Conservation (phyloP, 2,888 invertebrate species). For the Drosophila mimetica region DNA sequence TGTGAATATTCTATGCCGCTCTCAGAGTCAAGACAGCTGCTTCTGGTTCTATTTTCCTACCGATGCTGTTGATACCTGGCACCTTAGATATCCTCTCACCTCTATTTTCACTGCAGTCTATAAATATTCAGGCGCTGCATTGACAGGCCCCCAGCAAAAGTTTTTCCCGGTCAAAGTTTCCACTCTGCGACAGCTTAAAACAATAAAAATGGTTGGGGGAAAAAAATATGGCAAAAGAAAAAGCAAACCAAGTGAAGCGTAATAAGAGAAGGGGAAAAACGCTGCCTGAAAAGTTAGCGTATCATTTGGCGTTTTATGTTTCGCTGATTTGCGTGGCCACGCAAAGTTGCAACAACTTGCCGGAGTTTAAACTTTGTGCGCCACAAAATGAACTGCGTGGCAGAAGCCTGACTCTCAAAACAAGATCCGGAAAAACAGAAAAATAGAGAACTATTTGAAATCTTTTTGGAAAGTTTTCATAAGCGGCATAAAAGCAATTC, state of each 20-base stretch:
- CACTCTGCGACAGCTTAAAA: constrained; percentile 56
- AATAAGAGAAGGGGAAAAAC: constrained; percentile 8
- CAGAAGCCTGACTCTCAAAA: constrained; percentile 4
- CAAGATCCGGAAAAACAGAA: background rate
- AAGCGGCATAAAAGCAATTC: background rate
- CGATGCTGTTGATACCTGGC: constrained; percentile 27
- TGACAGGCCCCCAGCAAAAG: constrained; percentile 59
- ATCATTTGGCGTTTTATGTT: constrained; percentile 53
- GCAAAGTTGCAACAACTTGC: constrained; percentile 40
- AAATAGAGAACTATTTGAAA: background rate
- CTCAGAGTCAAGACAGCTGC: constrained; percentile 38
- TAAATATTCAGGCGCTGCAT: constrained; percentile 67
- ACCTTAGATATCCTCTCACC: constrained; percentile 14
- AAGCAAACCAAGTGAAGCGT: constrained; percentile 18
- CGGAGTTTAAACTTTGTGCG: constrained; percentile 32
- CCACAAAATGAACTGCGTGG: constrained; percentile 37
- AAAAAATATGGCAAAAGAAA: constrained; percentile 5
- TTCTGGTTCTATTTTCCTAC: constrained; percentile 2
- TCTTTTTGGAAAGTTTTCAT: background rate
- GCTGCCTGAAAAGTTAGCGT: constrained; percentile 47
- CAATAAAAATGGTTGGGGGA: constrained; percentile 41
- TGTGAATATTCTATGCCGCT: constrained; percentile 37
- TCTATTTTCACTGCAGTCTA: constrained; percentile 51
- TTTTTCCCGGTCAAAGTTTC: constrained; percentile 58
- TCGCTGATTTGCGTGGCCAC: constrained; percentile 58